Evolutionary conservation across 1,140 invertebrate genomes (phyloP).

Genomic region (Trachymyrmex cornetzi): DNA sequence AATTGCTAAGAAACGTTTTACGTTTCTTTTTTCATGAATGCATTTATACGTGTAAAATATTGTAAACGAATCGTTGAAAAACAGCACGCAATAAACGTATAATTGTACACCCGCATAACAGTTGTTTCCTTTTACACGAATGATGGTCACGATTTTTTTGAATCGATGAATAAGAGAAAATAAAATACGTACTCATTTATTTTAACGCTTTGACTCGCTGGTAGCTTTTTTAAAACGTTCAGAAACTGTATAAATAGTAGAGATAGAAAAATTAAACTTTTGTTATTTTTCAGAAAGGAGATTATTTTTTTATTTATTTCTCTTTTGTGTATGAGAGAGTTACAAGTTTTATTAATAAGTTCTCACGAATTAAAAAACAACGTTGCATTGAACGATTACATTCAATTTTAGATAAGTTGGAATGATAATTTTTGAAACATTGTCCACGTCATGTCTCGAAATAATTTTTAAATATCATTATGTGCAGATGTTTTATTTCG

Average conservation of each 20-base stretch:
- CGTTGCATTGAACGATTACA: not conserved
- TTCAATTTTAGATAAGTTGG: not conserved
- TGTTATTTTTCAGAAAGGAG: not conserved
- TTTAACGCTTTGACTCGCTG: slow-evolving; percentile 19
- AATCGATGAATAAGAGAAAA: slow-evolving; percentile 4
- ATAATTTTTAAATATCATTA: not conserved
- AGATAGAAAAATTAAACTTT: slow-evolving; percentile 31
- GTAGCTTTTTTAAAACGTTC: slow-evolving; percentile 30
- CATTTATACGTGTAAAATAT: not conserved
- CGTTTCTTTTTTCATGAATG: not conserved
- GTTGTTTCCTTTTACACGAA: not conserved
- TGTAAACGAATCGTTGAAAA: slow-evolving; percentile 16
- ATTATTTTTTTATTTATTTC: not conserved
- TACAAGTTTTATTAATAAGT: not conserved
- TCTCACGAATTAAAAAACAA: slow-evolving; percentile 1
- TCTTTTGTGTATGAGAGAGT: not conserved
- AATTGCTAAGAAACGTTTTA: not conserved
- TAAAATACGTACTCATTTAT: slow-evolving; percentile 22
- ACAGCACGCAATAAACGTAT: not conserved
- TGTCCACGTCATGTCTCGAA: no score
- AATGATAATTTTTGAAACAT: not conserved
- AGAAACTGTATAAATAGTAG: slow-evolving; percentile 4
- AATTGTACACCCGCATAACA: not conserved
- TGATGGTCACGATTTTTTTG: not conserved
- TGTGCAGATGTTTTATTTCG: not conserved